Evolutionary conservation across 2,797 vertebrate genomes (phyloP).

Genomic region (Argyrosomus regius): DNA sequence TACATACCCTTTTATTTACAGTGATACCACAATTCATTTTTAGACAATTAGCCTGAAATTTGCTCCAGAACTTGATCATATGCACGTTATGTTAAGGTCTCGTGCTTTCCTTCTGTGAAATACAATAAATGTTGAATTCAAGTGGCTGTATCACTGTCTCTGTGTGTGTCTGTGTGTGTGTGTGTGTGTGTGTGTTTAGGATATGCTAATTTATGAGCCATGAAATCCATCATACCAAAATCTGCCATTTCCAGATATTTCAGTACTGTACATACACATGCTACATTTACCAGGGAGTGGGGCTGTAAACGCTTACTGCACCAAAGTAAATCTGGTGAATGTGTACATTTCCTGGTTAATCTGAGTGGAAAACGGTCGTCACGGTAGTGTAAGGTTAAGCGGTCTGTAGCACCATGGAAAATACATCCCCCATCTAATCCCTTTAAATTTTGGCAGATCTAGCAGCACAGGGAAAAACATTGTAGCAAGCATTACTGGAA

Average conservation of each 20-base stretch:
- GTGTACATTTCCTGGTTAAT: slow-evolving; percentile 64
- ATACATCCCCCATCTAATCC: slow-evolving; percentile 68
- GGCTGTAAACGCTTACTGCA: slow-evolving; percentile 13
- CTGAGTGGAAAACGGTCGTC: slow-evolving; percentile 51
- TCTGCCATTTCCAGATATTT: slow-evolving; percentile 1
- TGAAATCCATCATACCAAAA: slow-evolving; percentile 16
- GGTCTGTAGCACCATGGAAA: slow-evolving; percentile 58
- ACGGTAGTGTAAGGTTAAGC: slow-evolving; percentile 70
- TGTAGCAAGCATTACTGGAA: slow-evolving; percentile 55
- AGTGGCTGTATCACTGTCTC: not conserved
- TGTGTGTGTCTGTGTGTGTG: not conserved
- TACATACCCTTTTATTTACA: slow-evolving; percentile 42
- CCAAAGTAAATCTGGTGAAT: slow-evolving; percentile 47
- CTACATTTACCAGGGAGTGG: not conserved
- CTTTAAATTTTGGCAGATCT: slow-evolving; percentile 71
- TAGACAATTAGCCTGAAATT: slow-evolving; percentile 20
- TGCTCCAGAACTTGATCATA: slow-evolving; percentile 2
- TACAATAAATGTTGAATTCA: slow-evolving; percentile 11
- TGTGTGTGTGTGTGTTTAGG: not conserved
- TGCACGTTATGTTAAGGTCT: not conserved
- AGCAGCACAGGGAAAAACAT: slow-evolving; percentile 46
- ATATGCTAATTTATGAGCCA: slow-evolving; percentile 18
- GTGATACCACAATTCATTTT: not conserved
- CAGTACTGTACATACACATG: not conserved
- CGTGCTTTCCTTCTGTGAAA: not conserved